Base-by-base conservation (phyloP, 2,888 invertebrate genomes). In the Epirrhoe alternata region DNA sequence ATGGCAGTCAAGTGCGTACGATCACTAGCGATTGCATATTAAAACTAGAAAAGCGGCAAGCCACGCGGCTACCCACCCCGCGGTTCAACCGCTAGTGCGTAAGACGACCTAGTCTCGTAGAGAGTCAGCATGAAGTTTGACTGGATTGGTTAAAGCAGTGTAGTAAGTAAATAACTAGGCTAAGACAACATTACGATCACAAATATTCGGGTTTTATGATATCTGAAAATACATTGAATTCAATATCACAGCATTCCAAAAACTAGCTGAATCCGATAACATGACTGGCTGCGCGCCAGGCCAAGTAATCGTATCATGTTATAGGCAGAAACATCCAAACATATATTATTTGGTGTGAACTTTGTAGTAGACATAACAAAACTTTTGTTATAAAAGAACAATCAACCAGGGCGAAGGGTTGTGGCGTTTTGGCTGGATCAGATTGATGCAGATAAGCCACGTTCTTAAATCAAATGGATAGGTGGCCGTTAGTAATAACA, bases 201-300 rank as follows among this genome's bases (percentile, higher is more conserved):
- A 24, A 35, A 5, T 35, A 35, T 35, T 8, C 2, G 35, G 1
- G 10, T 6, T 8, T 6, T 10, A 35, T 35, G 6, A 35, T 35
- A 1, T 54, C 14, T 8, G 14, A 54, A 24, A 38, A 14, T 16
- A 54, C 12, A 1, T 54, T 0, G 12, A 49, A 57, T 33, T 57
- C 31, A 31, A 33, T 57, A 49, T 57, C 6, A 24, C 14, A n/a
- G 45, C 4, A 42, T 10, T 42, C n/a, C 45, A 45, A 5, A 45
- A 16, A 12, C 8, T 16, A 47, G 47, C 38, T 47, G 5, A 6
- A 14, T 47, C 12, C 12, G 38, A 42, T 42, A 42, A 47, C 12
- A 45, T 7, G 30, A 45, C 53, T 55, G 61, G 54, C 47, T 49
- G 50, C 50, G 30, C 50, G 61, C 60, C 51, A 59, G 12, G 33